These are phyloP conservation scores for Tethea ocularis DNA, from an alignment of 2,888 invertebrate species.

Conservation along the genomic window DNA sequence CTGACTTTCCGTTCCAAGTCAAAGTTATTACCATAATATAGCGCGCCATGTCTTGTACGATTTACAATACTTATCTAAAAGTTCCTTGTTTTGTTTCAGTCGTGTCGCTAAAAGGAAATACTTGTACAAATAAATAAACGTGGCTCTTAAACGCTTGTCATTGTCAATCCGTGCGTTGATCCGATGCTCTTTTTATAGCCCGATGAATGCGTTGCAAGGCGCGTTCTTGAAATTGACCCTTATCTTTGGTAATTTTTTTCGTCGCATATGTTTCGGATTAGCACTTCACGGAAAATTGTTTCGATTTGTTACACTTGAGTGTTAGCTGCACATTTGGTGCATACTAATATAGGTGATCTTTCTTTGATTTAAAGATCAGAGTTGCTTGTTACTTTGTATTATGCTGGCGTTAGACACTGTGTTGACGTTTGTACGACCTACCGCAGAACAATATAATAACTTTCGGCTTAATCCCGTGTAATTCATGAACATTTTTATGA, in stretches of 20 bases:
- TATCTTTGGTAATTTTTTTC: slow-evolving; percentile 75
- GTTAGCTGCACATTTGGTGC: slow-evolving; percentile 20
- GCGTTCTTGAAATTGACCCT: slow-evolving; percentile 79
- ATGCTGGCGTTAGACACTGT: slow-evolving; percentile 25
- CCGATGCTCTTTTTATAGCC: slow-evolving; percentile 74
- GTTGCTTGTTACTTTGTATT: slow-evolving; percentile 27
- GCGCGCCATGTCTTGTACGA: slow-evolving; percentile 53
- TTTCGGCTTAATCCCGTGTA: slow-evolving; percentile 71
- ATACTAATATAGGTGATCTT: slow-evolving; percentile 38
- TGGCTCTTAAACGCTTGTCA: slow-evolving; percentile 79
- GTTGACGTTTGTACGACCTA: slow-evolving; percentile 62
- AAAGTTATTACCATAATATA: slow-evolving; percentile 74
- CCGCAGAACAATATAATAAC: slow-evolving; percentile 72
- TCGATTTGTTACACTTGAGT: slow-evolving; percentile 52
- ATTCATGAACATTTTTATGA: slow-evolving; percentile 68
- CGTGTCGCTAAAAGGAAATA: slow-evolving; percentile 80
- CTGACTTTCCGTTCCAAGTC: slow-evolving; percentile 54
- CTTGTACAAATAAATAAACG: slow-evolving; percentile 81
- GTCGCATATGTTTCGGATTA: slow-evolving; percentile 81
- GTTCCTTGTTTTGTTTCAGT: slow-evolving; percentile 72
- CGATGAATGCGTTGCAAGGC: slow-evolving; percentile 63
- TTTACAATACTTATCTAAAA: slow-evolving; percentile 76
- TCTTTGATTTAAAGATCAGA: slow-evolving; percentile 28
- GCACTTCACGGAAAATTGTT: slow-evolving; percentile 75
- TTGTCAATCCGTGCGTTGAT: slow-evolving; percentile 76